phyloP scores from a whole-genome alignment of 1,140 invertebrate species.

The Bemisia tabaci region DNA sequence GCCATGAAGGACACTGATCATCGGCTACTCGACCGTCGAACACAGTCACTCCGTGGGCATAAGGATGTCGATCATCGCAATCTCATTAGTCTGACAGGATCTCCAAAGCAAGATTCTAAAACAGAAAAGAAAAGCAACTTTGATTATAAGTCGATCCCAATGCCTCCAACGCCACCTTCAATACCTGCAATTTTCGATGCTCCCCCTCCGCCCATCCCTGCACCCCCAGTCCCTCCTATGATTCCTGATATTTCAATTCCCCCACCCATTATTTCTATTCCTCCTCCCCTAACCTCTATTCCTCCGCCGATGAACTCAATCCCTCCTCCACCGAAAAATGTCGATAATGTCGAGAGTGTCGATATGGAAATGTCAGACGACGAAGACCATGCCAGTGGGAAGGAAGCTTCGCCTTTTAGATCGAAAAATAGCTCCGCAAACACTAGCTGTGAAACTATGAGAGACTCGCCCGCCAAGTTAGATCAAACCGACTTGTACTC shows the following conservation, averaged over 20 bases:
- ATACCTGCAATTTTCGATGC: neutral
- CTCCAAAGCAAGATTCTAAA: slow-evolving; percentile 32
- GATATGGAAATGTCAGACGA: slow-evolving; percentile 62
- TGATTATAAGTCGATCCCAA: slow-evolving; percentile 19
- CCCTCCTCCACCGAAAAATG: slow-evolving; percentile 11
- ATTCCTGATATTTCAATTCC: neutral
- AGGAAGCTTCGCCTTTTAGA: neutral
- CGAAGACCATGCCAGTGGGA: slow-evolving; percentile 27
- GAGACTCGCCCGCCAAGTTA: too few relatives aligned
- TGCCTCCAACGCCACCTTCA: slow-evolving; percentile 15
- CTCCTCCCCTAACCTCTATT: neutral
- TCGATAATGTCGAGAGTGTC: slow-evolving; percentile 46
- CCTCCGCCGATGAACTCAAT: neutral
- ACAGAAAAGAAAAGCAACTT: slow-evolving; percentile 1
- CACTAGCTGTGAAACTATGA: neutral
- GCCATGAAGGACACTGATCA: slow-evolving; percentile 17
- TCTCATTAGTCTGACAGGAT: slow-evolving; percentile 65
- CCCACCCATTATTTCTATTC: too few relatives aligned
- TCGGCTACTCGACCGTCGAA: slow-evolving; percentile 9
- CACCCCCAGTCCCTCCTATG: neutral
- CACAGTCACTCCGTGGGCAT: slow-evolving; percentile 19
- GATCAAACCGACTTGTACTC: neutral
- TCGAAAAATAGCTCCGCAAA: neutral
- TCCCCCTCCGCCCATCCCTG: slow-evolving; percentile 2
- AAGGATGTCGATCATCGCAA: slow-evolving; percentile 65